A percentile compares a stretch with the other conserved stretches of the same genome.
Conservation (phyloP, 2,797 vertebrate species). For the Gymnothorax javanicus region DNA sequence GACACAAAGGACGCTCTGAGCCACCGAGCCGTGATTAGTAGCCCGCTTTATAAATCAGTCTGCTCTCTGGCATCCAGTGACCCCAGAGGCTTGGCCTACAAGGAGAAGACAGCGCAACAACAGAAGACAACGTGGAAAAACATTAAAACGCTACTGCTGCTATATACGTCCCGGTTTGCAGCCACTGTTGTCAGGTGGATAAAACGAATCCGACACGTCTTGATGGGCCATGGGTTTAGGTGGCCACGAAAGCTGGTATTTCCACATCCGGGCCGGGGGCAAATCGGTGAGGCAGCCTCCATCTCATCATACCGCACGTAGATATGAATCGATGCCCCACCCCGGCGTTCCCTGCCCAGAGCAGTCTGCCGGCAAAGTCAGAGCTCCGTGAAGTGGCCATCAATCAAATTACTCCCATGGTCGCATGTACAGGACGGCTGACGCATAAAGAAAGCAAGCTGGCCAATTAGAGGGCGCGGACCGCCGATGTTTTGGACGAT, state of each 20-base stretch:
- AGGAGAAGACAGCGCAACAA: not conserved
- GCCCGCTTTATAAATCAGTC: slow-evolving; percentile 16
- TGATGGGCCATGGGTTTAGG: slow-evolving; percentile 24
- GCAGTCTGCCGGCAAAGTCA: slow-evolving; percentile 29
- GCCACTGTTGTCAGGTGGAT: not conserved
- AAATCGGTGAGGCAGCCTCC: slow-evolving; percentile 40
- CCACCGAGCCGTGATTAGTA: slow-evolving; percentile 24
- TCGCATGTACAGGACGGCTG: slow-evolving; percentile 39
- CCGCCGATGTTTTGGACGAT: not conserved
- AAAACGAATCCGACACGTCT: not conserved
- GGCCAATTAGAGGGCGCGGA: slow-evolving; percentile 27
- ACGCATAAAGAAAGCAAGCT: slow-evolving; percentile 34
- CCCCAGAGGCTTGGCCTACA: not conserved
- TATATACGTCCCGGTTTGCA: not conserved
- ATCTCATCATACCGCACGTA: slow-evolving; percentile 40
- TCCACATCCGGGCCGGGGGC: not conserved
- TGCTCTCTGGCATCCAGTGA: not conserved
- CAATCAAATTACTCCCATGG: slow-evolving; percentile 52
- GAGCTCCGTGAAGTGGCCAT: slow-evolving; percentile 52
- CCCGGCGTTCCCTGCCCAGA: slow-evolving; percentile 37
- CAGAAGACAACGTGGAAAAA: not conserved
- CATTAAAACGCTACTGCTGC: not conserved
- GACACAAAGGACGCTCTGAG: not conserved
- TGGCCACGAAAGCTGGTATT: slow-evolving; percentile 17
- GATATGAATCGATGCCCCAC: slow-evolving; percentile 46